Conservation (phyloP, 2,888 invertebrate species). For the Ophonus ardosiacus region DNA sequence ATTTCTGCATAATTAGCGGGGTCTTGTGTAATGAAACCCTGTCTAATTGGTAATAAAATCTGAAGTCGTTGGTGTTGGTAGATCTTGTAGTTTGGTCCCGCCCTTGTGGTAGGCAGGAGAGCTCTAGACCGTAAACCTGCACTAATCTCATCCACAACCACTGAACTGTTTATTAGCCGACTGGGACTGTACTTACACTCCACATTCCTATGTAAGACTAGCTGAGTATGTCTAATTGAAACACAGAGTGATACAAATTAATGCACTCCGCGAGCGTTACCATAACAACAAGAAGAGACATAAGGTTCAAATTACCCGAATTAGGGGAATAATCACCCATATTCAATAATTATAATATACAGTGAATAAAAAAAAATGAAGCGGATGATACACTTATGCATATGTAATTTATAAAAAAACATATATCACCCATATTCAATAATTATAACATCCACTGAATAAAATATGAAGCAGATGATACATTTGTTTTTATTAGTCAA, state of each 20-base stretch:
- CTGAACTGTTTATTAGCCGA: slow-evolving; percentile 6
- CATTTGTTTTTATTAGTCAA: too few relatives aligned
- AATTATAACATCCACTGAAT: too few relatives aligned
- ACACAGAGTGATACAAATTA: slow-evolving; percentile 36
- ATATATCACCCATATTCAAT: too few relatives aligned
- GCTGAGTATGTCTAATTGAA: slow-evolving; percentile 29
- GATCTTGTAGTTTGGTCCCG: not conserved
- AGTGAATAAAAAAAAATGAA: too few relatives aligned
- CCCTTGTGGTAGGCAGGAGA: not conserved
- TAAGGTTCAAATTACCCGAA: not conserved
- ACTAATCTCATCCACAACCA: slow-evolving; percentile 17
- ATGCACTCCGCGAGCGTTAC: slow-evolving; percentile 34
- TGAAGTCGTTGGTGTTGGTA: not conserved
- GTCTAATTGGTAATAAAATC: slow-evolving; percentile 24
- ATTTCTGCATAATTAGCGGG: not conserved
- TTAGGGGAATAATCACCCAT: too few relatives aligned
- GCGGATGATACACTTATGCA: too few relatives aligned
- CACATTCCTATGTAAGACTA: not conserved
- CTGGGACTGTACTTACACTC: not conserved
- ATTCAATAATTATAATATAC: too few relatives aligned
- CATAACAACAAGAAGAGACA: not conserved
- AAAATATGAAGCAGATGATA: too few relatives aligned
- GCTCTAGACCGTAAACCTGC: slow-evolving; percentile 9
- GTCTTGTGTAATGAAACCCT: not conserved
- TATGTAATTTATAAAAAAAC: too few relatives aligned